Evolutionary conservation across 64 coral and sea anemone species (phyloP).

Genomic region (Montipora efflorescens): DNA sequence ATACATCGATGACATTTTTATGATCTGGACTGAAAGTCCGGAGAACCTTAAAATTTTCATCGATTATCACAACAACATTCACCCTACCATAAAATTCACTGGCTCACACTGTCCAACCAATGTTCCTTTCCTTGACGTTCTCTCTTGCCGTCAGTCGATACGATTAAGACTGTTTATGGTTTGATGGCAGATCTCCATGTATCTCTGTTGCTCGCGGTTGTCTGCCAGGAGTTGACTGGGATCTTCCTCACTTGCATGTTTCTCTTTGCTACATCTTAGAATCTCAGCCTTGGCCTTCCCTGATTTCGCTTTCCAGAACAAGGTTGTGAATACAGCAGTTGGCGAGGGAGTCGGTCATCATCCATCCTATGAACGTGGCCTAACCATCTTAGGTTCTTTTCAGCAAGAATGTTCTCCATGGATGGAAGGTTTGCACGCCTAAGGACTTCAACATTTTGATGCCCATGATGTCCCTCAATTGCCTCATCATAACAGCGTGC

Average conservation of each 20-base stretch:
- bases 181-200: not conserved
- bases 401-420: conserved; percentile 9
- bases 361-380: conserved; percentile 59
- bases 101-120: too few species aligned
- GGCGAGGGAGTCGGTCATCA: conserved; percentile 25
- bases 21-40: too few species aligned
- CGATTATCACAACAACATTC: too few species aligned
- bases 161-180: not conserved
- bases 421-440: not conserved
- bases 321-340: conserved; percentile 54
- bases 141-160: too few species aligned
- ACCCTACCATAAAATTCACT: too few species aligned
- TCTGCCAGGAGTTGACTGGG: not conserved
- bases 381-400: conserved; percentile 40
- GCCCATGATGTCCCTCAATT: conserved; percentile 17
- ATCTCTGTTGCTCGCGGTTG: not conserved
- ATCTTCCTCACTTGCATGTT: not conserved
- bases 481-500: conserved; percentile 46
- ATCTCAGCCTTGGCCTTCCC: not conserved
- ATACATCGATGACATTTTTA: too few species aligned
- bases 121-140: too few species aligned
- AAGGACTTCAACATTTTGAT: not conserved
- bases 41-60: too few species aligned
- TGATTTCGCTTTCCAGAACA: not conserved
- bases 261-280: not conserved